These are phyloP conservation scores for Lagopus leucura DNA, from an alignment of 2,113 vertebrate species.

Conservation along the genomic window DNA sequence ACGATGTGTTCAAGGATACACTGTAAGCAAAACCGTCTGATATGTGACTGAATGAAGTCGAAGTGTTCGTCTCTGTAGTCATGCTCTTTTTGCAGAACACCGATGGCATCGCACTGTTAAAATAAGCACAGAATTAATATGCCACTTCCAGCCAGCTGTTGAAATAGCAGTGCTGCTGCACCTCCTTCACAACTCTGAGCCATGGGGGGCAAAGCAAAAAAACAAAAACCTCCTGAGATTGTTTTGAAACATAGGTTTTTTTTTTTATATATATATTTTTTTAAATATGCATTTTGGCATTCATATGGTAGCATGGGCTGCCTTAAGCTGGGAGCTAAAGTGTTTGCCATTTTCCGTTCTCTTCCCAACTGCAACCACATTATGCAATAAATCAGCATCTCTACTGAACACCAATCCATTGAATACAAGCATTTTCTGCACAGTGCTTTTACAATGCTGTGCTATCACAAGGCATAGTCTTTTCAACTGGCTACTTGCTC, in stretches of 20 bases:
- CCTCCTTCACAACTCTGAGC: not conserved
- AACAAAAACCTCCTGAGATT: not conserved
- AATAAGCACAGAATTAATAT: conserved; percentile 42
- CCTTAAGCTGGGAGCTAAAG: not conserved
- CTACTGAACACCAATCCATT: not conserved
- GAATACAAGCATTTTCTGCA: not conserved
- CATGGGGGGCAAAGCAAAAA: not conserved
- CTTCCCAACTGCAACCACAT: not conserved
- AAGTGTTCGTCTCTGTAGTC: conserved; percentile 99
- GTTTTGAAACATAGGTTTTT: not conserved
- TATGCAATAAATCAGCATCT: not conserved
- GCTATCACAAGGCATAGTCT: not conserved
- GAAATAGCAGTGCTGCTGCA: conserved; percentile 1
- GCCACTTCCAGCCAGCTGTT: not conserved
- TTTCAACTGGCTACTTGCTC: conserved; percentile 5
- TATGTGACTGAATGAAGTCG: conserved; percentile 97
- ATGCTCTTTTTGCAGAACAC: conserved; percentile 96
- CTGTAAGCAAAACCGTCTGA: too few relatives aligned
- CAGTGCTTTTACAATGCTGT: not conserved
- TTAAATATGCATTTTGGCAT: not conserved
- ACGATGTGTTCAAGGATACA: too few relatives aligned
- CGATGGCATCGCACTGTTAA: conserved; percentile 95
- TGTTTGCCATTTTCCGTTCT: not conserved
- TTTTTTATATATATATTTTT: too few relatives aligned
- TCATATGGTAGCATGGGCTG: not conserved